These are phyloP conservation scores for Heliconius himera DNA, from an alignment of 1,140 invertebrate genomes.

Conservation along the genomic window DNA sequence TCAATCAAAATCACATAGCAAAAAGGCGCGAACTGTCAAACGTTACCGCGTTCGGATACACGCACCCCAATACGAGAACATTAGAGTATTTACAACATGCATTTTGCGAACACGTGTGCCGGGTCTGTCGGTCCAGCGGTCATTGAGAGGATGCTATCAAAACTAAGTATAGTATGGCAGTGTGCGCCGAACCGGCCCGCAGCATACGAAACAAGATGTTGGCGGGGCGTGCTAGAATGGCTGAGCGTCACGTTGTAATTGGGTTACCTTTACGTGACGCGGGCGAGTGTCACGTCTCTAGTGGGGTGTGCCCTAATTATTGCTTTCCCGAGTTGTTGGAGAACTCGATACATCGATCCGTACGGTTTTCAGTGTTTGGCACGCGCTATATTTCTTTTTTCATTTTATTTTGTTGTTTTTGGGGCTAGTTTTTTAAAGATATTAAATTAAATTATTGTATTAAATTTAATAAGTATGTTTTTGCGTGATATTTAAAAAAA, in stretches of 20 bases:
- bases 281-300: constrained; percentile 60
- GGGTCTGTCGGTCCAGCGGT: constrained; percentile 78
- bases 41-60: constrained; percentile 65
- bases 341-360: background rate
- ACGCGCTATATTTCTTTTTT: background rate
- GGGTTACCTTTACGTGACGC: constrained; percentile 77
- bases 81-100: constrained; percentile 69
- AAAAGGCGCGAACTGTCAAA: constrained; percentile 51
- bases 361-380: background rate
- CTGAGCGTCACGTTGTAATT: constrained; percentile 77
- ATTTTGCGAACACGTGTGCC: constrained; percentile 74
- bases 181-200: constrained; percentile 74
- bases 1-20: constrained; percentile 8
- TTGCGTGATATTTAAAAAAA: background rate
- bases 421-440: background rate
- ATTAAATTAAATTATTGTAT: background rate
- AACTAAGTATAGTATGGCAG: constrained; percentile 67
- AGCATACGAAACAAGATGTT: constrained; percentile 75
- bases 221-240: constrained; percentile 62
- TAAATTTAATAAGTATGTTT: background rate
- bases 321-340: constrained; percentile 52
- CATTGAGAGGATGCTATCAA: constrained; percentile 80
- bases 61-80: constrained; percentile 38
- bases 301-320: constrained; percentile 75
- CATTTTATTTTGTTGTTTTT: background rate